Evolutionary conservation across 2,797 vertebrate species (phyloP).

Genomic region (Propithecus deckenii): DNA sequence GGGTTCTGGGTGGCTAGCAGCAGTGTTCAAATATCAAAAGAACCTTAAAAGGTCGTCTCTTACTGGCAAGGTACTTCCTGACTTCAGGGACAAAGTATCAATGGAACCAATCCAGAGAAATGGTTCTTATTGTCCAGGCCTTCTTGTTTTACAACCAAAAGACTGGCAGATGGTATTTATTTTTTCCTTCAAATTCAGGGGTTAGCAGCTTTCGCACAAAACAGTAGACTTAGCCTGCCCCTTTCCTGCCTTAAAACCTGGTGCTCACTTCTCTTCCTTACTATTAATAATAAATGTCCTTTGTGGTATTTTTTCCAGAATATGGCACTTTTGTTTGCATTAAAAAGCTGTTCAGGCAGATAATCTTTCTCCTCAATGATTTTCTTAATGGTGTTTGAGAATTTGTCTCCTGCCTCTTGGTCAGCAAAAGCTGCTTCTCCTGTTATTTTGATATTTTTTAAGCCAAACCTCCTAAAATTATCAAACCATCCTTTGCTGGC

Average conservation of each 20-base stretch:
- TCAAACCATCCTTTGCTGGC: not conserved
- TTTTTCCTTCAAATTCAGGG: not conserved
- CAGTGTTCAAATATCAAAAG: not conserved
- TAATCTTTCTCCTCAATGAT: not conserved
- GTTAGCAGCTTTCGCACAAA: not conserved
- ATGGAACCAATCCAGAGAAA: not conserved
- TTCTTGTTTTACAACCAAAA: not conserved
- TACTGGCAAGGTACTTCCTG: not conserved
- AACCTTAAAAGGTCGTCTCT: not conserved
- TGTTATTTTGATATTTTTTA: not conserved
- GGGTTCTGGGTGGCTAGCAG: not conserved
- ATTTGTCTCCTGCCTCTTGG: not conserved
- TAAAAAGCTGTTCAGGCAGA: not conserved
- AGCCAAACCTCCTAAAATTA: not conserved
- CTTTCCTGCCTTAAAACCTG: not conserved
- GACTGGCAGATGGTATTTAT: not conserved
- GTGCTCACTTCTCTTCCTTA: not conserved
- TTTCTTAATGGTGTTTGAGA: not conserved
- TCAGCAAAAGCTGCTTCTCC: not conserved
- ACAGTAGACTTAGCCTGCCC: not conserved
- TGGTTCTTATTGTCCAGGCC: not conserved
- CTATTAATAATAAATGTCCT: not conserved
- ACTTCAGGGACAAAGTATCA: not conserved
- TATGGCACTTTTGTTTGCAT: not conserved
- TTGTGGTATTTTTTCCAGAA: not conserved